Evolutionary conservation across 2,797 vertebrate species (phyloP).

Genomic region (Amphiprion clarkii): DNA sequence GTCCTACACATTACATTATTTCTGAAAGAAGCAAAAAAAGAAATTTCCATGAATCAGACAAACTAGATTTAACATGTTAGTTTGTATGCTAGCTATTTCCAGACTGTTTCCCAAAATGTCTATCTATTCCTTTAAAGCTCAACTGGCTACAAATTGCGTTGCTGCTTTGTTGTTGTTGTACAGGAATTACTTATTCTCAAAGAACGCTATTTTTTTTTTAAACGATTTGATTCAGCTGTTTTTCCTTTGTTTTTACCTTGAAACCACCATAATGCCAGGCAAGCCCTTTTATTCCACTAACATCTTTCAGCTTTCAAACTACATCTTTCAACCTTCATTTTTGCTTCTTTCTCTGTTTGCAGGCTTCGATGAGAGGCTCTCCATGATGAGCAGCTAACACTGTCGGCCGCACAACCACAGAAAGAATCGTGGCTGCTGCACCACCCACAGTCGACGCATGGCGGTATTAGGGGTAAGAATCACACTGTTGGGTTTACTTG

Average conservation of each 20-base stretch:
- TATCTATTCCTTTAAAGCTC: too few relatives aligned
- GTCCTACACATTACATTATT: too few relatives aligned
- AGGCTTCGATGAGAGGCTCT: conserved; percentile 81
- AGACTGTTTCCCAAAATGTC: too few relatives aligned
- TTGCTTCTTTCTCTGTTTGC: conserved; percentile 1
- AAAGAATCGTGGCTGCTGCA: conserved; percentile 81
- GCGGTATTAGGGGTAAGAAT: conserved; percentile 87
- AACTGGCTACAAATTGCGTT: too few relatives aligned
- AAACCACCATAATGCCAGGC: too few relatives aligned
- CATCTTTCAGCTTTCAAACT: background rate
- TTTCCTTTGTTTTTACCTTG: background rate
- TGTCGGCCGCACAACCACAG: conserved; percentile 71
- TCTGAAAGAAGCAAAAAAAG: too few relatives aligned
- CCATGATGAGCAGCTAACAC: conserved; percentile 87
- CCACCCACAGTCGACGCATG: conserved; percentile 85
- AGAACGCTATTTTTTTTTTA: background rate
- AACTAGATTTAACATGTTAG: too few relatives aligned
- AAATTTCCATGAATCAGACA: too few relatives aligned
- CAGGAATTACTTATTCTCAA: background rate
- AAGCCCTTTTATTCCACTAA: too few relatives aligned
- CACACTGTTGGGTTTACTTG: background rate
- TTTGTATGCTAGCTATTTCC: too few relatives aligned
- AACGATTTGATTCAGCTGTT: background rate
- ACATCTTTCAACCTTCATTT: background rate
- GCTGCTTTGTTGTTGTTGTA: too few relatives aligned